Evolutionary conservation across 2,113 vertebrate genomes (phyloP), one percentile per base, ranked within the genome.

Genomic region (Rhinoderma darwinii): DNA sequence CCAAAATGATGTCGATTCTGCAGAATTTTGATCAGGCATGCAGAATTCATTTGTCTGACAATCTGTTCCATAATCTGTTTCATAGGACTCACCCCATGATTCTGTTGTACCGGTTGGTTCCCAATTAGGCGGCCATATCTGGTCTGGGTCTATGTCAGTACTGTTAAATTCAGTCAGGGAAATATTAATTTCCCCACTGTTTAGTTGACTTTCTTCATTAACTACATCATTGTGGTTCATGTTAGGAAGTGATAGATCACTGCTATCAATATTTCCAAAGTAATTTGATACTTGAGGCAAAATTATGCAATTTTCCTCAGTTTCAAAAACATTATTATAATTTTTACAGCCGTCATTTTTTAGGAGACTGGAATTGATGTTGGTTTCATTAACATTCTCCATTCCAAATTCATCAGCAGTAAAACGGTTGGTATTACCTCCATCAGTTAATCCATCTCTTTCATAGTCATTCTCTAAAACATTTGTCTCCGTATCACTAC

Each of bases 1-100:
- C 91, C 92, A 92, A 61, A 89, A 92, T 88, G 90, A 90, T 88
- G 89, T 90, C 90, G 93, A 85, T 77, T 93, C 91, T 90, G 93
- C 90, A 91, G 93, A 94, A 84, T 90, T 73, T 20, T 89, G 89
- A 35, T 91, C 91, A 32, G 35, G 8, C n/a, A 56, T 27, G 39
- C 37, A 63, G 89, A 92, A 91, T 88, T 91, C 90, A 88, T 92
- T 93, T 88, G 74, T 41, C 85, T 93, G 92, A 84, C 88, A 89
- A 83, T 91, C 91, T 77, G 84, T 81, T 68, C 89, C 86, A 89
- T 85, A 89, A 83, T 91, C 91, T 77, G 84, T 81, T 68, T 89
- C 86, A 89, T 85, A 86, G 90, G 90, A 90, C 88, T 93, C 92
- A 3, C 88, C 90, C 90, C 93, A 91, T 32, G 90, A 85, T 88